These are phyloP conservation scores for Tokudaia muenninki DNA, from an alignment of 2,797 vertebrate genomes.

Conservation along the genomic window DNA sequence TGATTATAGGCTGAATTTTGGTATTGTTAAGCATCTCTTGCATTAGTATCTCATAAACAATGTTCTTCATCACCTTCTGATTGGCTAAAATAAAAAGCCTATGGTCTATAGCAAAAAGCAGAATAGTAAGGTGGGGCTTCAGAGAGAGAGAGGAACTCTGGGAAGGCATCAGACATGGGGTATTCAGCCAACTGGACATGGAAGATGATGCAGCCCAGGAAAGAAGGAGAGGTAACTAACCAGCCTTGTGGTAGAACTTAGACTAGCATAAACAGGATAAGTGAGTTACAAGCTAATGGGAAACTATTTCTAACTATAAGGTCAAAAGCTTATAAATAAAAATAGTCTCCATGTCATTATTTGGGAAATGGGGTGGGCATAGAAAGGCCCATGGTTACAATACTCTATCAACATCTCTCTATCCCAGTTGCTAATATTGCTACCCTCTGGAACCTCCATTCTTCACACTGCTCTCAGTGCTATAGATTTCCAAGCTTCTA, in stretches of 20 bases:
- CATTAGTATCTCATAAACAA: not conserved
- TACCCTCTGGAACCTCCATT: not conserved
- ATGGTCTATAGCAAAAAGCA: not conserved
- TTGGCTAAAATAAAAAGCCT: not conserved
- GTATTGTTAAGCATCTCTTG: not conserved
- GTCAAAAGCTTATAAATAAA: not conserved
- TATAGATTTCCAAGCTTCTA: not conserved
- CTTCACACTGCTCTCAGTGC: not conserved
- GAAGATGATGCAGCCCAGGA: not conserved
- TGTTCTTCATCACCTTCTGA: not conserved
- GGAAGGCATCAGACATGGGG: not conserved
- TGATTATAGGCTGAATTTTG: too few relatives aligned
- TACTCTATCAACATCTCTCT: not conserved
- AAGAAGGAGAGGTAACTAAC: not conserved
- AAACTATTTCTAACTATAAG: not conserved
- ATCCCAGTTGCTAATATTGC: not conserved
- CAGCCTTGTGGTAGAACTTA: not conserved
- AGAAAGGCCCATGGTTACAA: not conserved
- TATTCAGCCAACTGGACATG: not conserved
- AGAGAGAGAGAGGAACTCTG: not conserved
- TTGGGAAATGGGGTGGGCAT: not conserved
- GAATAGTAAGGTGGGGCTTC: not conserved
- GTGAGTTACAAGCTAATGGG: not conserved
- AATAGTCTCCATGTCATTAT: not conserved
- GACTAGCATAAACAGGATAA: not conserved